Evolutionary conservation across 2,888 invertebrate species (phyloP), one percentile per base, ranked within the genome.

Genomic region (Mythimna vitellina): DNA sequence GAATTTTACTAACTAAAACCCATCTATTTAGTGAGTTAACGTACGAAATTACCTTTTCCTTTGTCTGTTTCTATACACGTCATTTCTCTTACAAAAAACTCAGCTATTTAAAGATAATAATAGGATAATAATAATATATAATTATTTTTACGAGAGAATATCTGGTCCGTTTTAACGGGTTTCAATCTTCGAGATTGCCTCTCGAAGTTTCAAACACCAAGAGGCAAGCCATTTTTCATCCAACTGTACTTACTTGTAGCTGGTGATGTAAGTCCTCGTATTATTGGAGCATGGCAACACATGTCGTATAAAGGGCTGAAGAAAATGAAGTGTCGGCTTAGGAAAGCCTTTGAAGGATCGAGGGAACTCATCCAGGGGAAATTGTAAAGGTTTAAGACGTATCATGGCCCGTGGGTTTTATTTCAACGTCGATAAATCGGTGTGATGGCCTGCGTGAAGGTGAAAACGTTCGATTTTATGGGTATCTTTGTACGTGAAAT

Each of bases 271-370:
- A 51, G 56, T 72, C 79, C 64, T 22, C 57, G 51, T 79, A 80
- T 78, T 86, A 87, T 84, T 77, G 72, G 80, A 78, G 64, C 65
- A 60, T 58, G 69, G 74, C 75, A 82, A 85, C 86, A 83, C 81
- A 83, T 83, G 83, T 73, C 79, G 83, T 76, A 84, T 76, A 82
- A 86, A 88, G 82, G 82, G 81, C 79, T 83, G 76, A 81, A 58
- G 81, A 85, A 90, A 89, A 90, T 86, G 86, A 89, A 88, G 90
- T 89, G 89, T 89, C 86, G 88, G 89, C 88, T 91, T 91, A 90
- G 78, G 68, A 88, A 88, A 88, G 82, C 90, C 89, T 91, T 91
- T 91, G 87, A 89, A 87, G 76, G 78, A 77, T 83, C 72, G 62
- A 67, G n/a, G 73, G 78, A 75, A 79, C 73, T 76, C 73, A 76